Percentiles rank a stretch among this genome's conserved stretches.
These are phyloP conservation scores for Crocallis elinguaria DNA, from an alignment of 2,888 invertebrate genomes.

Conservation along the genomic window DNA sequence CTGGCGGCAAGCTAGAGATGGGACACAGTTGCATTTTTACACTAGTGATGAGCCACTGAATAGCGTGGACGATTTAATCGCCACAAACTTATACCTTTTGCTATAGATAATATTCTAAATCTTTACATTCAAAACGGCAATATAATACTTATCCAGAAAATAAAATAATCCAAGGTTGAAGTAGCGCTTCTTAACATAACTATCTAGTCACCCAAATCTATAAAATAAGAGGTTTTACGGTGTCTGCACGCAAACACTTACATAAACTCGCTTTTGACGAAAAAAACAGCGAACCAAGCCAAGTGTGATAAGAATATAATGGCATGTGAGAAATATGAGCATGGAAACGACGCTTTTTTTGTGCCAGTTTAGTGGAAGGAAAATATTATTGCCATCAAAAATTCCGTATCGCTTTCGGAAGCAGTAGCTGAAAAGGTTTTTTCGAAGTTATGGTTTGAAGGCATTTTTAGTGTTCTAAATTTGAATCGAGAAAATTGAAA, in stretches of 20 bases:
- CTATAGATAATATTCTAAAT: too few species aligned
- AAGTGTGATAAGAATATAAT: slow-evolving; percentile 28
- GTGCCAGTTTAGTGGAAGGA: slow-evolving; percentile 22
- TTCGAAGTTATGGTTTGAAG: background rate
- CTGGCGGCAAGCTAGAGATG: too few species aligned
- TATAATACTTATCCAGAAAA: too few species aligned
- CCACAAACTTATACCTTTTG: too few species aligned
- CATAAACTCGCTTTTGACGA: slow-evolving; percentile 10
- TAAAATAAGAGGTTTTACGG: slow-evolving; percentile 7
- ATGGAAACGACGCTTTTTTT: slow-evolving; percentile 22
- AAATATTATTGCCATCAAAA: slow-evolving; percentile 23
- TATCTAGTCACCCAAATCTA: background rate
- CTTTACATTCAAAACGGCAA: too few species aligned
- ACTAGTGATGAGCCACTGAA: too few species aligned
- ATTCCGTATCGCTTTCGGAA: slow-evolving; percentile 1
- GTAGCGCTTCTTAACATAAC: background rate
- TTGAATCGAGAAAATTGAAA: too few species aligned
- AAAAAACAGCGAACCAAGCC: slow-evolving; percentile 15
- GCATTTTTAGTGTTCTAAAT: too few species aligned
- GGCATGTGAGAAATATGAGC: slow-evolving; percentile 23
- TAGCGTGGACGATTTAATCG: too few species aligned
- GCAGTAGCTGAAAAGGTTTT: background rate
- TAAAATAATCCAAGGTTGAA: background rate
- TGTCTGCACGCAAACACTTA: slow-evolving; percentile 7
- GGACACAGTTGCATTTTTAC: too few species aligned